Evolutionary conservation across 2,888 invertebrate species (phyloP), one percentile per base, ranked within the genome.

Genomic region (Phortica magna): DNA sequence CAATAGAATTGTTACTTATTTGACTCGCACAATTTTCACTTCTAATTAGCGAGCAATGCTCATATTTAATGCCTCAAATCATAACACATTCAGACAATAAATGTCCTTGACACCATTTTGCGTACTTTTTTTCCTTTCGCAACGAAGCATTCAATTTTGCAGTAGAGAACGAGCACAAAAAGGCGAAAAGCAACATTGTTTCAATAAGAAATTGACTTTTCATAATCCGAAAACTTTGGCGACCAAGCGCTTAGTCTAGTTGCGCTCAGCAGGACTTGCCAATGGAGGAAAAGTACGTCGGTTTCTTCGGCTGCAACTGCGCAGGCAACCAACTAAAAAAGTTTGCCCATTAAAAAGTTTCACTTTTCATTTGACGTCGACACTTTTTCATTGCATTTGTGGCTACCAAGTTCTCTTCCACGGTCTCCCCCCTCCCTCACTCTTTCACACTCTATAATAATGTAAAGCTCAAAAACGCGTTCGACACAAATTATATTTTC

Each of bases 331-430:
- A 71, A 71, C 70, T 71, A 53, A 71, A 67, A 31, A 71, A 68
- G 53, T 81, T 65, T 82, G 80, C 82, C 88, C 86, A 88, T 88
- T 87, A 88, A 87, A 88, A 87, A 88, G 88, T 87, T 87, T 79
- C 80, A 82, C 82, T 81, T 85, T 83, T 82, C 82, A 83, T 87
- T 71, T 55, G 53, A 19, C 70, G 70, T 41, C 70, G 31, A 55
- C 55, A 55, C 31, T 71, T 71, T 86, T 88, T 82, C 85, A 87
- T 88, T 87, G 88, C 79, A 59, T 57, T 65, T 31, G 55, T 73
- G 48, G 17, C 41, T 6, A 2, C 42, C 9, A 77, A 42, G 17
- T 7, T 6, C 61, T 43, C 72, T n/a, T 57, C 43, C 22, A 41
- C 72, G 9, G 41, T 57, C 57, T 55, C 57, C 1, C 19, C 70